A percentile compares a stretch with the other conserved stretches of the same genome.
Evolutionary conservation across 2,888 invertebrate species (phyloP).

Genomic region (Lucinisca nassula): DNA sequence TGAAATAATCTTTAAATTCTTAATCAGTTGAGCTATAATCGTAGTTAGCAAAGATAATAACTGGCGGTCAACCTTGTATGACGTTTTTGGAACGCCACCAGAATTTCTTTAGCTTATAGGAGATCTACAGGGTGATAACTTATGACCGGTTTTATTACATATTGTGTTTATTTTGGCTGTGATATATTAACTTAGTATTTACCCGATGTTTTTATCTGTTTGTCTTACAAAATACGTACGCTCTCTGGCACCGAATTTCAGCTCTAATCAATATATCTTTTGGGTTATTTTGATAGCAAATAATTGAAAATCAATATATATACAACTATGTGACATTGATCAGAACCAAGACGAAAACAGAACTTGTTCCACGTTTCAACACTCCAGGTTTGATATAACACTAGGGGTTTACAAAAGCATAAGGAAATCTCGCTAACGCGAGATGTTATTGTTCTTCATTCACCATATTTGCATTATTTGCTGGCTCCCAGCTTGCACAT

Average conservation of each 20-base stretch:
- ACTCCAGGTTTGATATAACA: too few species aligned
- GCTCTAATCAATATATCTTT: not conserved
- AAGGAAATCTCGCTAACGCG: too few species aligned
- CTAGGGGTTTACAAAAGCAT: too few species aligned
- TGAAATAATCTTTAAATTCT: not conserved
- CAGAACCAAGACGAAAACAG: not conserved
- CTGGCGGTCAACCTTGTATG: not conserved
- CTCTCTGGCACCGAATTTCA: conserved; percentile 2
- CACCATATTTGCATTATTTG: too few species aligned
- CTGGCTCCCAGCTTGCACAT: too few species aligned
- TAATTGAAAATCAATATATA: conserved; percentile 11
- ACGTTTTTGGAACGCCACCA: not conserved
- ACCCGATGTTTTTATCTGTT: conserved; percentile 1
- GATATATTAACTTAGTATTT: not conserved
- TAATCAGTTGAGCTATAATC: not conserved
- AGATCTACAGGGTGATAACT: not conserved
- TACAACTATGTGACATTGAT: not conserved
- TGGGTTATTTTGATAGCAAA: not conserved
- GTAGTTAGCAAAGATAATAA: not conserved
- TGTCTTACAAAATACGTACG: not conserved
- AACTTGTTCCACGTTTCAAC: too few species aligned
- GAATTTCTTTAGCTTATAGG: not conserved
- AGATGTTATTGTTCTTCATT: too few species aligned
- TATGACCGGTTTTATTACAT: conserved; percentile 6
- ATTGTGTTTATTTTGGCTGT: conserved; percentile 9